Base-by-base conservation (phyloP, 92 coral and sea anemone genomes). In the Epizoanthus scotinus region DNA sequence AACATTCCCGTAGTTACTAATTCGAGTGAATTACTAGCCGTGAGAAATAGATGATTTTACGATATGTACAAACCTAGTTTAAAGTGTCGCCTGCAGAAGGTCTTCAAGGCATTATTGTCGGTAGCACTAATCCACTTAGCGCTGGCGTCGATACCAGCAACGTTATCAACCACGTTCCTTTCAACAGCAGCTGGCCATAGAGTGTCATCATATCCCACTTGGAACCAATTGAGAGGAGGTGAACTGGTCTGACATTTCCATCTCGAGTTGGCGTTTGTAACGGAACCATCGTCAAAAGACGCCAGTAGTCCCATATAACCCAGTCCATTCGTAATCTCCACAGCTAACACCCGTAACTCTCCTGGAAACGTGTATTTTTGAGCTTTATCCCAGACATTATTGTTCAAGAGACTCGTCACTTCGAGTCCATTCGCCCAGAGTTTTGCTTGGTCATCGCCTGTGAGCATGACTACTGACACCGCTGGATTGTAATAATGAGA, bases 81-180 rank as follows among this genome's bases (percentile, higher is more conserved):
- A 8, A 75, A 75, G 5, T 24, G 63, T 15, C 55, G 81, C 59
- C 81, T 75, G 61, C 67, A 75, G 56, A 58, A 75, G 22, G 81
- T 75, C 67, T 75, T 59, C 0, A 6, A 17, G 61, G 81, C 81
- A 0, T 21, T n/a, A 17, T 8, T 5, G 14, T 75, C 50, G 20
- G 15, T 75, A 2, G 81, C 21, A 18, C 49, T 55, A 57, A 75
- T 75, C 57, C 68, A 75, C 34, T 57, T 18, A 25, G 81, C 81
- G 3, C 0, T 14, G 0, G 67, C 22, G 40, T 21, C 15, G 81
- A 75, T 75, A 28, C 81, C 81, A 9, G 20, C 10, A 27, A 75
- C 67, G 2, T 40, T 24, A n/a, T 56, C 21, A 0, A 10, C 34
- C 12, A 47, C 68, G 24, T 14, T 47, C 1, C 61, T 20, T 53